Conservation (phyloP, 2,888 invertebrate genomes). For the Liopterus haemorrhoidalis region DNA sequence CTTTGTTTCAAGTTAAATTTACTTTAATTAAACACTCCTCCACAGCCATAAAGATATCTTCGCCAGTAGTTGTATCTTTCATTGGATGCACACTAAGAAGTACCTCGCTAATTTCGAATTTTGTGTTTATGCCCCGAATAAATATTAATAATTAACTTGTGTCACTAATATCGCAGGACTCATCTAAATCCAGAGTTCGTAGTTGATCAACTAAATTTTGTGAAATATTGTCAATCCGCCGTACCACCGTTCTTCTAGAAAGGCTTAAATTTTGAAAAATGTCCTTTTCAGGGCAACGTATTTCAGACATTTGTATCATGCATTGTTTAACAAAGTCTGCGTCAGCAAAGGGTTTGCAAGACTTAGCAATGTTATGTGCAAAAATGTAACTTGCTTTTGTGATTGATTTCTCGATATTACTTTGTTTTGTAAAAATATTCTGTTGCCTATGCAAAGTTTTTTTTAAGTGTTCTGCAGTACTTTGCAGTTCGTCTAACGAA, state of each 20-base stretch:
- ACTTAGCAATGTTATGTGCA: slow-evolving; percentile 24
- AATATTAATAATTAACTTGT: slow-evolving; percentile 23
- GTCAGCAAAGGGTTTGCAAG: slow-evolving; percentile 20
- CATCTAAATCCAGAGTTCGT: slow-evolving; percentile 22
- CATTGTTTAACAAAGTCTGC: slow-evolving; percentile 25
- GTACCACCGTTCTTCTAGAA: slow-evolving; percentile 28
- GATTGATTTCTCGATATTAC: slow-evolving; percentile 20
- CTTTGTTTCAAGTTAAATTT: slow-evolving; percentile 18
- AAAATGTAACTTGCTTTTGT: slow-evolving; percentile 25
- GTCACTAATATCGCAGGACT: slow-evolving; percentile 23
- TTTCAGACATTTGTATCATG: slow-evolving; percentile 22
- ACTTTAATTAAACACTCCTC: slow-evolving; percentile 17
- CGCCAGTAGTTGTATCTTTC: slow-evolving; percentile 21
- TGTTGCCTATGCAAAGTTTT: slow-evolving; percentile 16
- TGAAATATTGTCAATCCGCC: slow-evolving; percentile 22
- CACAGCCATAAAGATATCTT: slow-evolving; percentile 19
- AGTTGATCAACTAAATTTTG: slow-evolving; percentile 19
- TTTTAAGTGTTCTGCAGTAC: slow-evolving; percentile 13
- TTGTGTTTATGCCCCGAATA: slow-evolving; percentile 21
- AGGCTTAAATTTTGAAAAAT: slow-evolving; percentile 27
- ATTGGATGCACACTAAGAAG: slow-evolving; percentile 20
- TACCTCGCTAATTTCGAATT: slow-evolving; percentile 23
- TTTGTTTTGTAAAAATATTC: slow-evolving; percentile 16
- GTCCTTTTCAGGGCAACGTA: slow-evolving; percentile 28
- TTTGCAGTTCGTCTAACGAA: slow-evolving; percentile 17